Evolutionary conservation across 2,888 invertebrate species (phyloP), one percentile per base, ranked within the genome.

Genomic region (Theretra japonica): DNA sequence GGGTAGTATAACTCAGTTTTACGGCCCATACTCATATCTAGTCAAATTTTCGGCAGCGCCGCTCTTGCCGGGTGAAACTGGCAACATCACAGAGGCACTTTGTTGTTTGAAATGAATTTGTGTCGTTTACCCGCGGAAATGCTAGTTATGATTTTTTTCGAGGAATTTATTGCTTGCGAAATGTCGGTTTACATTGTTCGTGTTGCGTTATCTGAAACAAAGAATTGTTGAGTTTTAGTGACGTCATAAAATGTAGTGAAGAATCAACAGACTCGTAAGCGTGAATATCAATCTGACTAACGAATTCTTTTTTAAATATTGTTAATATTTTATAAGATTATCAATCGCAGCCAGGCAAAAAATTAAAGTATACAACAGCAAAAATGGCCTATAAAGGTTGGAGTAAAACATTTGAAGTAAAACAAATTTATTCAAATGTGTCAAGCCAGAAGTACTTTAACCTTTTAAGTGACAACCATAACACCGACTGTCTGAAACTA

Each of bases 11-110:
- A 85, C 82, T 88, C 87, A 82, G 81, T 84, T 87, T 91, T 90
- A 93, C 85, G 91, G 90, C 80, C 84, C 89, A 86, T 87, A 85
- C 83, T 88, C 89, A 87, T 91, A 84, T 83, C 87, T 86, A 83
- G 87, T 81, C 81, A 85, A 87, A 85, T 88, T 86, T 85, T 88
- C 86, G 89, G 89, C 89, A 84, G 83, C 79, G 86, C 88, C 87
- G 86, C 85, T 86, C 80, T 88, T 87, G 85, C 84, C 81, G 81
- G 81, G 83, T 81, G 80, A 81, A 80, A 82, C 86, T 81, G 82
- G 86, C 88, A 89, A 90, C 93, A 93, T 93, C 89, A 93, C 91
- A 92, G 75, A 72, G 77, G 79, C 89, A 89, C 90, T 86, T 85
- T 85, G 84, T 83, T 75, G 79, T 82, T 74, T 76, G 78, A 81